A percentile compares a stretch with the other conserved stretches of the same genome.
These are phyloP conservation scores for mouse (Mus musculus) DNA, from an alignment of 2,113 vertebrate genomes.

Conservation along the genomic window DNA sequence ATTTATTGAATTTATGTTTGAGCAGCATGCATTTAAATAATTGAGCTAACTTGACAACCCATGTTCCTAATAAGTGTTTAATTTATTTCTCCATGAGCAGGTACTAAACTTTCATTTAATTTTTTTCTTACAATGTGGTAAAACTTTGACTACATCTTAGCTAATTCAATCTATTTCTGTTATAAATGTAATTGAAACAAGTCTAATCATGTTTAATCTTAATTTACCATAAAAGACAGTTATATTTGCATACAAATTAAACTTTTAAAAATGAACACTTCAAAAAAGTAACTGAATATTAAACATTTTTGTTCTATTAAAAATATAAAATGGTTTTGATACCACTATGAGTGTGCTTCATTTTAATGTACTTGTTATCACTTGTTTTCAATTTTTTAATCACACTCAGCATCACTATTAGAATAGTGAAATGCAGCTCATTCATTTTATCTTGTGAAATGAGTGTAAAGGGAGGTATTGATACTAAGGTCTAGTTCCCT, in stretches of 20 bases:
- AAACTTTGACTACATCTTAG: not conserved
- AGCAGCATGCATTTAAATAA: not conserved
- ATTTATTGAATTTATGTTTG: not conserved
- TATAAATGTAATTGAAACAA: not conserved
- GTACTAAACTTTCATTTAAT: not conserved
- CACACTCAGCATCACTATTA: not conserved
- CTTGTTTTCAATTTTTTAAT: not conserved
- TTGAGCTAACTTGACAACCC: not conserved
- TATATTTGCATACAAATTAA: not conserved
- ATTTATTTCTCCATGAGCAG: too few species aligned
- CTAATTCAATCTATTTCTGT: not conserved
- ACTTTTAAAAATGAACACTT: too few species aligned
- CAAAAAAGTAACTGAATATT: not conserved
- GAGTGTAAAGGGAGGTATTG: not conserved
- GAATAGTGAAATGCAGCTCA: too few species aligned
- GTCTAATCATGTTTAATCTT: not conserved
- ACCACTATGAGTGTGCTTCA: too few species aligned
- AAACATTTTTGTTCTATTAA: not conserved
- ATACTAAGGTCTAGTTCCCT: too few species aligned
- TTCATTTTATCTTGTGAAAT: too few species aligned
- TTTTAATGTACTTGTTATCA: not conserved
- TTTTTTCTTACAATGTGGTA: not conserved
- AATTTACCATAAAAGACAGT: not conserved
- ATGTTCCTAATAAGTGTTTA: not conserved
- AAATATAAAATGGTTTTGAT: not conserved